Evolutionary conservation across 2,113 vertebrate species (phyloP), one percentile per base, ranked within the genome.

Genomic region (Nyctibius bracteatus): DNA sequence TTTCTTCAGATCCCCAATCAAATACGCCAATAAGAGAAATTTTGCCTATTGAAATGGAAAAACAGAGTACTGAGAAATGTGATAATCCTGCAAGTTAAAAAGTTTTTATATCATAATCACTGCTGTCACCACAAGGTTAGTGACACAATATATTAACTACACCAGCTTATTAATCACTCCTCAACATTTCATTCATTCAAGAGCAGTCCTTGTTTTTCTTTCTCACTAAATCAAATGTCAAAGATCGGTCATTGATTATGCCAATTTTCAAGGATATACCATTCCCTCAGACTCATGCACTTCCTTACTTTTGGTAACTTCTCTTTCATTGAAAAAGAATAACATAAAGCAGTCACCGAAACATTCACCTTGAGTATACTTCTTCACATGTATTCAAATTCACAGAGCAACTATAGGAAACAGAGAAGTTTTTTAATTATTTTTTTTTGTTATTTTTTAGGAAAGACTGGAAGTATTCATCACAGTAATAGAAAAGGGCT

Each of bases 1-100:
- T 79, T 97, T 71, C 83, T 91, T 93, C 86, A 77, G 88, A 96
- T 58, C 41, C 65, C 77, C 12, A 86, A 91, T 91, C 80, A 94
- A 96, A 89, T 55, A 61, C 1, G 0, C 41, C 94, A 92, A 49
- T 87, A 79, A 93, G 62, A 62, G 77, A 92, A 91, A 86, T 57
- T 90, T 72, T 91, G 82, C 54, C 31, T 81, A 49, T 51, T 86
- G 90, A 91, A 94, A 96, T 0, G 37, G 86, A 96, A 89, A 75
- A 79, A 81, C 27, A 74, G 33, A 86, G 41, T 30, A 63, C 30
- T 88, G 67, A 65, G 65, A 74, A 92, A 89, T 79, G 31, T 57
- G 57, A 95, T 75, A 81, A 94, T 85, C 18, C 28, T 75, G 28
- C 47, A 91, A 72, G 65, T 37, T 41, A 70, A 78, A 82, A 90